phyloP scores from a whole-genome alignment of 2,113 vertebrate genomes.

The Macquaria ambigua region DNA sequence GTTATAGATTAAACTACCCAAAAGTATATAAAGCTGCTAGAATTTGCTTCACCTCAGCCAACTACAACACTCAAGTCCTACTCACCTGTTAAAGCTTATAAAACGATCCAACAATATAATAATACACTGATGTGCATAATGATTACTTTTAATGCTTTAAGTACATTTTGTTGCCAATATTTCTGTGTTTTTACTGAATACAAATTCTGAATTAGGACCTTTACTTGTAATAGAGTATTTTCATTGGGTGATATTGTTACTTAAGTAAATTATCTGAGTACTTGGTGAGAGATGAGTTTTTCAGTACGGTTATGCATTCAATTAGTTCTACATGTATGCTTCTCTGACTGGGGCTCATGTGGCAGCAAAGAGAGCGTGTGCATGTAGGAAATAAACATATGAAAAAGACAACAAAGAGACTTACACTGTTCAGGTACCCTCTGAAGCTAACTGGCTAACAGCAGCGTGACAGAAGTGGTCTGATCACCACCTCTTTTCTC shows the following conservation, averaged over 20 bases:
- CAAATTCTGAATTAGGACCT: background rate
- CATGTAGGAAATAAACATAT: background rate
- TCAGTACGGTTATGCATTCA: background rate
- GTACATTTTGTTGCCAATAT: background rate
- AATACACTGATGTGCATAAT: background rate
- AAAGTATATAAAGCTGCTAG: background rate
- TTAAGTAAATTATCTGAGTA: background rate
- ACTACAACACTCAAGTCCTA: background rate
- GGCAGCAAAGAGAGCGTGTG: background rate
- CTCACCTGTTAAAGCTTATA: background rate
- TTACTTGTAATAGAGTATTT: background rate
- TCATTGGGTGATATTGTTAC: background rate
- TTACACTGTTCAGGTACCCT: background rate
- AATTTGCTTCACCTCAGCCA: background rate
- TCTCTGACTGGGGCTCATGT: background rate
- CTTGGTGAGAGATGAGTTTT: background rate
- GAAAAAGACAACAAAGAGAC: background rate
- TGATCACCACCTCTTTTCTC: constrained; percentile 13
- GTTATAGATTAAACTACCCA: background rate
- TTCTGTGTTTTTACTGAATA: background rate
- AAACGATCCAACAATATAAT: background rate
- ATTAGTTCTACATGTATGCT: background rate
- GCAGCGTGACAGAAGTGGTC: constrained; percentile 4
- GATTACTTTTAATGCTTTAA: background rate
- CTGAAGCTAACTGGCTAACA: constrained; percentile 25